Percentiles rank a stretch among this genome's conserved stretches.
phyloP scores from a whole-genome alignment of 2,113 vertebrate species.

The Embiotoca jacksoni region DNA sequence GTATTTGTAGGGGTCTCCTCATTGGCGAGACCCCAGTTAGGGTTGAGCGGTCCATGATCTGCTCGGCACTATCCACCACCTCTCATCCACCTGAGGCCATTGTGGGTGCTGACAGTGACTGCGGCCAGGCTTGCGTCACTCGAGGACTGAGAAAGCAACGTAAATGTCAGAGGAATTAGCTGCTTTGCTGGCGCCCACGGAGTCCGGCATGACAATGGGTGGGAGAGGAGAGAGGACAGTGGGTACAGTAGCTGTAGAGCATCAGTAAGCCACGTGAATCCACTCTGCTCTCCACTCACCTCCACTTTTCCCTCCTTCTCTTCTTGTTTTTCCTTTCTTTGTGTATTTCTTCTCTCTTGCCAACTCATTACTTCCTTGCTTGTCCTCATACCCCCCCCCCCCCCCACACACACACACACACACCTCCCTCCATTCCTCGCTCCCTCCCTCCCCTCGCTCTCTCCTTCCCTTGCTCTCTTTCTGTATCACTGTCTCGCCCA shows the following conservation, averaged over 20 bases:
- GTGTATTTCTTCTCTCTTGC: conserved; percentile 53
- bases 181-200: conserved; percentile 73
- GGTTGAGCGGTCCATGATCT: conserved; percentile 39
- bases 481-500: conserved; percentile 84
- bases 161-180: conserved; percentile 86
- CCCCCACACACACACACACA: too few relatives aligned
- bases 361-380: conserved; percentile 60
- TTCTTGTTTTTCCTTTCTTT: conserved; percentile 44
- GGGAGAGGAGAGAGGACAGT: conserved; percentile 69
- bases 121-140: conserved; percentile 70
- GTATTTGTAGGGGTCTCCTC: conserved; percentile 41
- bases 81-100: conserved; percentile 67
- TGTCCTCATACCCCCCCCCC: conserved; percentile 15
- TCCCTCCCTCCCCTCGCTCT: conserved; percentile 7
- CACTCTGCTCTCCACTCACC: conserved; percentile 52
- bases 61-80: conserved; percentile 36
- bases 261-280: conserved; percentile 53
- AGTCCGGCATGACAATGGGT: conserved; percentile 75
- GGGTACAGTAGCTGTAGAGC: conserved; percentile 65
- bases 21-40: conserved; percentile 33
- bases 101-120: conserved; percentile 57
- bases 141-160: conserved; percentile 68
- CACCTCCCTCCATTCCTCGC: background rate
- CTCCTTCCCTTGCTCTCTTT: conserved; percentile 70
- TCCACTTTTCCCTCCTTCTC: conserved; percentile 41